These are phyloP conservation scores for Gadus macrocephalus DNA, from an alignment of 2,113 vertebrate species.

Conservation along the genomic window DNA sequence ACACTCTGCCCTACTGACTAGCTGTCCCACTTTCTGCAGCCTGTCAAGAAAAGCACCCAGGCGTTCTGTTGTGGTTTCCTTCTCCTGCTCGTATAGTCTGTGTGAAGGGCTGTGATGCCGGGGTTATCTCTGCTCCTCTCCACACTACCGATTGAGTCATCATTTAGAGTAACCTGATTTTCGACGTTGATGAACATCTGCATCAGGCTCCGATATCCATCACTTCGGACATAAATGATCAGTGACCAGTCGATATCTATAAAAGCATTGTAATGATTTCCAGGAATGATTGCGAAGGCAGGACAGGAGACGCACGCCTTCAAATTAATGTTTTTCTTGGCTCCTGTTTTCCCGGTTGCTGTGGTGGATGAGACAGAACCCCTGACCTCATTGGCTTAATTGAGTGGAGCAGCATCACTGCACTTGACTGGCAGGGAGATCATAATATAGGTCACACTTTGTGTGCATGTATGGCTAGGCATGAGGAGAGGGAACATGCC, in stretches of 20 bases:
- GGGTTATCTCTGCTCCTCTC: constrained; percentile 26
- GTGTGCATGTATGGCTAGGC: constrained; percentile 31
- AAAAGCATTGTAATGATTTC: neutral
- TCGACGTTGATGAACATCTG: too few species aligned
- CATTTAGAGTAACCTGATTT: neutral
- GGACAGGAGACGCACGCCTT: too few species aligned
- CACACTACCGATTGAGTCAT: constrained; percentile 2
- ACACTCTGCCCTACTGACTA: constrained; percentile 43
- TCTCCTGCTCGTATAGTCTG: constrained; percentile 32
- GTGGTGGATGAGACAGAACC: constrained; percentile 11
- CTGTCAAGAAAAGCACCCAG: constrained; percentile 23
- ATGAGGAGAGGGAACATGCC: constrained; percentile 14
- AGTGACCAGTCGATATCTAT: neutral
- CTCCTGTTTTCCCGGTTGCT: neutral
- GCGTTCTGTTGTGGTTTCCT: constrained; percentile 15
- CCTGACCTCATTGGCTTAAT: constrained; percentile 57
- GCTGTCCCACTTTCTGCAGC: constrained; percentile 50
- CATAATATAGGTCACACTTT: constrained; percentile 45
- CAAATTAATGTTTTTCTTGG: too few species aligned
- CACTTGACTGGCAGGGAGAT: constrained; percentile 43
- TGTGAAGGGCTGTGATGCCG: constrained; percentile 33
- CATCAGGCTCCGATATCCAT: too few species aligned
- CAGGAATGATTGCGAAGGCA: neutral
- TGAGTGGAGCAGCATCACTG: constrained; percentile 44
- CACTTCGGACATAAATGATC: too few species aligned